Base-by-base conservation (phyloP, 1,140 invertebrate species). In the Atta cephalotes region DNA sequence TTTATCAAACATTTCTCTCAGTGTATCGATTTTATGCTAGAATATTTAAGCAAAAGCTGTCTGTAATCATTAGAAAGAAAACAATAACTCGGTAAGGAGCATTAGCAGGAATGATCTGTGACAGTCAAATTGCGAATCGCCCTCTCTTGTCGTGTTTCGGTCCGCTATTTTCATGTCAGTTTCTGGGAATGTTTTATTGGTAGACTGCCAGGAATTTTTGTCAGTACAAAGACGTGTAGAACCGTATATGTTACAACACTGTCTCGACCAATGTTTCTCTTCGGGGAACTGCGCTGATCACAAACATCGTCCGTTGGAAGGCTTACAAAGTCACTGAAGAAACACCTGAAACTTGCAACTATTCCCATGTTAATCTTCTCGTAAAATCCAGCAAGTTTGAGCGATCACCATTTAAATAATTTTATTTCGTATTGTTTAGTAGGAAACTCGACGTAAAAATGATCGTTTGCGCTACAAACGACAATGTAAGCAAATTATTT, bases 101-200 rank as follows among this genome's bases (percentile, higher is more conserved):
- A 18, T 12, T 31, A 18, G n/a, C 14, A 6, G n/a, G 49, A 6
- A 81, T 25, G 18, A 51, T 71, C 31, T 39, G 16, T 21, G 31
- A 25, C 45, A 56, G 21, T 21, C 49, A 3, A 9, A 56, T 39
- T n/a, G 49, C 78, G 31, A 71, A 28, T 81, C 31, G 14, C 25
- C 31, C 31, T 28, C 65, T 49, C n/a, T 9, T 18, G 28, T 21
- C 25, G 39, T 53, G 39, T 89, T 77, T 65, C 25, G 60, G 58
- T 71, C 88, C 72, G 81, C 85, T 90, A 90, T 91, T 91, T 91
- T 81, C 65, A 89, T n/a, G 80, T 62, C 65, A 71, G 60, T 58
- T 91, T 91, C 89, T 71, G 56, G 58, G 89, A 91, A 91, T 56
- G 77, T 89, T 87, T 91, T 90, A 68, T 88, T 91, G 85, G 87